A percentile compares a stretch with the other conserved stretches of the same genome.
Conservation (phyloP, 2,113 vertebrate genomes). For the Mionectes macconnelli region DNA sequence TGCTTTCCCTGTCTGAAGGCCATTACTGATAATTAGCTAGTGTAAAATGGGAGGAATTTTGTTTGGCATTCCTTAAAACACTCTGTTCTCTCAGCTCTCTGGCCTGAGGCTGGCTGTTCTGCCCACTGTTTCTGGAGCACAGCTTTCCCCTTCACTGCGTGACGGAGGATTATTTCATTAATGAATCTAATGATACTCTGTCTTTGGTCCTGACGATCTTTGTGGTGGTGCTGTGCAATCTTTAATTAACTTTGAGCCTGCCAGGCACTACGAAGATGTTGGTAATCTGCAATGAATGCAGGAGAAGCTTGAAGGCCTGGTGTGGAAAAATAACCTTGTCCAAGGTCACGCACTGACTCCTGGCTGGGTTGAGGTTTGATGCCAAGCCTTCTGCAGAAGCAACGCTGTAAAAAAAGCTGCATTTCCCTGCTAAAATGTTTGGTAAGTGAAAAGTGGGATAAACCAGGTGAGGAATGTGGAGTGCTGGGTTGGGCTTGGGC, state of each 20-base stretch:
- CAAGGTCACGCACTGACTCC: neutral
- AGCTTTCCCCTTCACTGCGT: neutral
- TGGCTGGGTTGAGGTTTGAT: neutral
- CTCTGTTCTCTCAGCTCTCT: neutral
- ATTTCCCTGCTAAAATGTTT: neutral
- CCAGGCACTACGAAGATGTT: neutral
- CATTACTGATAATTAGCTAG: neutral
- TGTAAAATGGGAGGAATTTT: neutral
- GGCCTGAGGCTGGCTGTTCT: slow-evolving; percentile 28
- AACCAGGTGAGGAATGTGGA: neutral
- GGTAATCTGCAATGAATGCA: neutral
- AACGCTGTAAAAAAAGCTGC: neutral
- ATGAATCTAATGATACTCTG: slow-evolving; percentile 45
- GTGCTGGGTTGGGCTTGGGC: neutral
- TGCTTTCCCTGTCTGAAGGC: neutral
- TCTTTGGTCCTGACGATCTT: slow-evolving; percentile 37
- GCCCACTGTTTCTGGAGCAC: neutral
- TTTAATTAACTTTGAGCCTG: slow-evolving; percentile 63
- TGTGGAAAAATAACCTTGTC: neutral
- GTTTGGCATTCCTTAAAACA: slow-evolving; percentile 1
- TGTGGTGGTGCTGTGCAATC: neutral
- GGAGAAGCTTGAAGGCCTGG: neutral
- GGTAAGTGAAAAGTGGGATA: neutral
- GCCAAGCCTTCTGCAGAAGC: neutral
- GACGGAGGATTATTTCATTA: slow-evolving; percentile 49